These are phyloP conservation scores for Danio tinwini DNA, from an alignment of 2,797 vertebrate genomes.

Conservation along the genomic window DNA sequence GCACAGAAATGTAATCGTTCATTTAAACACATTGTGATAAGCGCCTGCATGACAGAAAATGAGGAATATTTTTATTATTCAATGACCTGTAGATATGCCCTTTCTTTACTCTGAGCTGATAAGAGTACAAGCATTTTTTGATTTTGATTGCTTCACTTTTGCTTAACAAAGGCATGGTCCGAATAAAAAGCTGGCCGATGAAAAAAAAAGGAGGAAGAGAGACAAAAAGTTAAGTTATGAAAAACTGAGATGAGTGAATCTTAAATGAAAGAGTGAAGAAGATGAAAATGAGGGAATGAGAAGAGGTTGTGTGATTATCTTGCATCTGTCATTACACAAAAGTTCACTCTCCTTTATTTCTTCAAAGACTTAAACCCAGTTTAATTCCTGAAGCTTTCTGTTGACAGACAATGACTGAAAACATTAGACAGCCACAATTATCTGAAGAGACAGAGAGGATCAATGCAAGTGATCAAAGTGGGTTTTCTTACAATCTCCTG, in stretches of 20 bases:
- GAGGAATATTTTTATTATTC: neutral
- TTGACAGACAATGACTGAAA: conserved; percentile 16
- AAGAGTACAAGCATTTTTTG: neutral
- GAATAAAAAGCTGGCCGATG: neutral
- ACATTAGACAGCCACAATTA: conserved; percentile 31
- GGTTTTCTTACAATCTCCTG: conserved; percentile 25
- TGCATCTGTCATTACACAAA: neutral
- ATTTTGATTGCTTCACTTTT: conserved; percentile 11
- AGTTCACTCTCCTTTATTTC: neutral
- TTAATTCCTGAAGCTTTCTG: conserved; percentile 17
- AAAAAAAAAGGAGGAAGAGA: neutral
- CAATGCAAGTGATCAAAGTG: conserved; percentile 42
- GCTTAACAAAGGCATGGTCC: neutral
- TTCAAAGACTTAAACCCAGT: conserved; percentile 2
- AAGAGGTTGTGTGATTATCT: neutral
- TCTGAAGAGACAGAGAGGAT: conserved; percentile 17
- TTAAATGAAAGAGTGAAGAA: conserved; percentile 23
- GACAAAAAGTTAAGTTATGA: neutral
- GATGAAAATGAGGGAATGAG: neutral
- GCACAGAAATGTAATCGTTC: neutral
- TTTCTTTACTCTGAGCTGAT: conserved; percentile 1
- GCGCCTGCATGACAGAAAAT: neutral
- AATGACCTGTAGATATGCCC: neutral
- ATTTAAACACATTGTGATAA: neutral
- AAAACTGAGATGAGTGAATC: neutral